Base-by-base conservation (phyloP, 2,888 invertebrate species). In the Crioceris asparagi region DNA sequence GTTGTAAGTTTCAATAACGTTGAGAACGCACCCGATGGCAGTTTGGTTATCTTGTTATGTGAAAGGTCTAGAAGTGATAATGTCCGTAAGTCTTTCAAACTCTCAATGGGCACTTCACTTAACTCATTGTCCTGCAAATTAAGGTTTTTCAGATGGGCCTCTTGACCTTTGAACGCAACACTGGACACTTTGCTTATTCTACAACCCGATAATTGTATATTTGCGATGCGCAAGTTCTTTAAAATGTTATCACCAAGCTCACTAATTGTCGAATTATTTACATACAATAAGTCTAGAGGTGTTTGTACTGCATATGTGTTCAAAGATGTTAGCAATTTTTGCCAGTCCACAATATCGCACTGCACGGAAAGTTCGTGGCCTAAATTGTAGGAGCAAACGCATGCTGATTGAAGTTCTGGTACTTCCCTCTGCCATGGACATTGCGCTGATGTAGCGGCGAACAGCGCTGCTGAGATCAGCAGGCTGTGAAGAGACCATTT, bases 271-370 rank as follows among this genome's bases (percentile, higher is more conserved):
- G 88, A 85, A 66, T 91, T 91, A 66, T 88, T 88, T 43, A 92
- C 74, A 62, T 91, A 90, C 25, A 92, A 73, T 46, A 91, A 71
- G 63, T 91, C 91, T 48, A 92, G 70, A 33, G 78, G 71, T 36
- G 75, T 76, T 48, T 72, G 69, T 45, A 72, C 69, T 15, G 80
- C 74, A 67, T 78, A 76, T 51, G 75, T 73, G 57, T 82, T 75
- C 61, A 85, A 68, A 17, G 85, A 81, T 38, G 74, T 67, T 50
- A 90, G 61, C n/a, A 92, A 70, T 46, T 75, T 71, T 30, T 74
- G 65, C 61, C 85, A 87, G 55, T 87, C 81, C 40, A 88, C 87
- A 73, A 85, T 83, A 66, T 88, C 87, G 65, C 90, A 91, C 66
- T 91, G 90, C 46, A 91, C 83, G 19, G 87, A 87, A 10, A 91